Evolutionary conservation across 2,797 vertebrate species (phyloP).

Genomic region (Tragelaphus oryx): DNA sequence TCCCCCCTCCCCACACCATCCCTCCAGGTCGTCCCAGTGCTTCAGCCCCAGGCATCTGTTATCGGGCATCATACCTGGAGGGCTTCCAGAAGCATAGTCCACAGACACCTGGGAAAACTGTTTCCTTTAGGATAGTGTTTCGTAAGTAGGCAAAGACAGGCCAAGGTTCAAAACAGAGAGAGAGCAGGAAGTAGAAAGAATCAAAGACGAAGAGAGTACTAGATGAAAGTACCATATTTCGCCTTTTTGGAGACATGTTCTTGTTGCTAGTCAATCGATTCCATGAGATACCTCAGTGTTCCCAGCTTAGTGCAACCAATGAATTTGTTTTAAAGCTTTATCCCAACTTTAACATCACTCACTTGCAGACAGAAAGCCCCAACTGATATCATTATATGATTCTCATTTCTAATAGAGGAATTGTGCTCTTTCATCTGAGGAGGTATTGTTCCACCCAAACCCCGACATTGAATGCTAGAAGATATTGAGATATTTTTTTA

Average conservation of each 20-base stretch:
- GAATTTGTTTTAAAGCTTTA: neutral
- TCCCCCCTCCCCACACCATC: too few relatives aligned
- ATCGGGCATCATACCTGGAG: too few relatives aligned
- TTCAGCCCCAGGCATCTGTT: too few relatives aligned
- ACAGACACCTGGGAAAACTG: neutral
- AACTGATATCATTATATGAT: neutral
- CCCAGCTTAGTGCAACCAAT: neutral
- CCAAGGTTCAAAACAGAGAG: neutral
- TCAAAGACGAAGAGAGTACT: neutral
- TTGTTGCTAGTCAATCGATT: neutral
- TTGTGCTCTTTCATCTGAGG: neutral
- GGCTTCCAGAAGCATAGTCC: neutral
- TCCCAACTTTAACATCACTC: neutral
- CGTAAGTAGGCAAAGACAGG: neutral
- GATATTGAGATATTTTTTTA: neutral
- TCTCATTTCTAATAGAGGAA: neutral
- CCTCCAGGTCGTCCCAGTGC: too few relatives aligned
- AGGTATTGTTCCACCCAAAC: neutral
- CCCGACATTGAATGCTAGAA: neutral
- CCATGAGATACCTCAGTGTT: neutral
- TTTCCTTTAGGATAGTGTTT: neutral
- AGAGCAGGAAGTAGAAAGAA: neutral
- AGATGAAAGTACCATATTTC: neutral
- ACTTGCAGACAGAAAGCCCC: neutral
- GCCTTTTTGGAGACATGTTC: neutral